Conservation (phyloP, 1,140 invertebrate genomes). For the Ladona fulva region DNA sequence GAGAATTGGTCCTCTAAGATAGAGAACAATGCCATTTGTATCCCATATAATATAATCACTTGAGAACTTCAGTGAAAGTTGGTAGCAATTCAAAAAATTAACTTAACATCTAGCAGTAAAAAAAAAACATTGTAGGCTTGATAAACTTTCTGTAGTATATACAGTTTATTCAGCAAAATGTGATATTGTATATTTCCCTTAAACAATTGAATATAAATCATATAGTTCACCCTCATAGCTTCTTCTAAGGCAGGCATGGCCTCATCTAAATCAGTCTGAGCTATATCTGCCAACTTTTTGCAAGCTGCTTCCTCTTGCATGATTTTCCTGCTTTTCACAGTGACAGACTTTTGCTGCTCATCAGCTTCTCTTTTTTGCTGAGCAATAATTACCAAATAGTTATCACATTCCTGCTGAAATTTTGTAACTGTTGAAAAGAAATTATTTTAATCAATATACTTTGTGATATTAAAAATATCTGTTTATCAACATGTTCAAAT, state of each 20-base stretch:
- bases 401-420: conserved; percentile 63
- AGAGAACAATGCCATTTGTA: too few species aligned
- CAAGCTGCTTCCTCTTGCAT: conserved; percentile 69
- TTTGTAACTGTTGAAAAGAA: conserved; percentile 43
- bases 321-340: conserved; percentile 56
- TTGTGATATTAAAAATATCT: too few species aligned
- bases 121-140: too few species aligned
- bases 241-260: conserved; percentile 79
- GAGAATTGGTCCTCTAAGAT: too few species aligned
- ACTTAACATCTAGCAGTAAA: too few species aligned
- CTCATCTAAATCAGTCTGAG: conserved; percentile 65
- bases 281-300: conserved; percentile 65
- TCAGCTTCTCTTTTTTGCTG: conserved; percentile 70
- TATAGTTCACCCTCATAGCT: conserved; percentile 52
- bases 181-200: not conserved
- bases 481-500: too few species aligned
- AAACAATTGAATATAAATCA: not conserved
- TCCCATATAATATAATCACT: too few species aligned
- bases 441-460: too few species aligned
- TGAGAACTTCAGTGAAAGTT: too few species aligned
- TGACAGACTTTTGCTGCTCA: conserved; percentile 56
- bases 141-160: too few species aligned
- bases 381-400: conserved; percentile 62
- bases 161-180: too few species aligned
- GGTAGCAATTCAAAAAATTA: too few species aligned